A percentile compares a stretch with the other conserved stretches of the same genome.
phyloP scores from a whole-genome alignment of 2,113 vertebrate genomes.

The Phodopus roborovskii region DNA sequence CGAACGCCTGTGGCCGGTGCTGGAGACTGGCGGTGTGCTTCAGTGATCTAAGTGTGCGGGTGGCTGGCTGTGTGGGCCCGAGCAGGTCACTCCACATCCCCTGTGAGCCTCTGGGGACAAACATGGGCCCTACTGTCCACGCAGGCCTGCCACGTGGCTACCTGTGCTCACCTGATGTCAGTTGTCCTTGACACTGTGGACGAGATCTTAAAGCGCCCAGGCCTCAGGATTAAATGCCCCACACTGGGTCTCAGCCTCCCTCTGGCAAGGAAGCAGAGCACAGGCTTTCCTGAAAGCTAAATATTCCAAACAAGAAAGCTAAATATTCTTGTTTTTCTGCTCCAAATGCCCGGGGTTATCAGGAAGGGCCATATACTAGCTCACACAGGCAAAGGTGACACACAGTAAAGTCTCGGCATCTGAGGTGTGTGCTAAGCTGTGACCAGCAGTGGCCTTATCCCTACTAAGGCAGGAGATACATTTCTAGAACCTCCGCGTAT shows the following conservation, averaged over 20 bases:
- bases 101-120: neutral
- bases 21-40: neutral
- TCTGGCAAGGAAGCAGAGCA: neutral
- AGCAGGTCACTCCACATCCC: neutral
- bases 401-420: fast-evolving
- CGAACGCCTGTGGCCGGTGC: neutral
- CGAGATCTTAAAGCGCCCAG: neutral
- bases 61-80: neutral
- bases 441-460: neutral
- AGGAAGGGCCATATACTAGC: neutral
- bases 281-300: slow-evolving; percentile 55
- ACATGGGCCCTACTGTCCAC: neutral
- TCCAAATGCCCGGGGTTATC: neutral
- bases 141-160: neutral
- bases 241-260: neutral
- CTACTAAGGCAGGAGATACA: neutral
- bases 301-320: slow-evolving; percentile 62
- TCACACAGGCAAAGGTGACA: neutral
- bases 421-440: fast-evolving
- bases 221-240: neutral
- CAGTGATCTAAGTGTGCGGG: neutral
- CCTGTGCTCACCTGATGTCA: neutral
- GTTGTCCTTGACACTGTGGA: fast-evolving
- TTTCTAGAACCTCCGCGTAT: too few relatives aligned
- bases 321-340: neutral